These are phyloP conservation scores for Gymnoscelis rufifasciata DNA, from an alignment of 2,888 invertebrate genomes.

Conservation along the genomic window DNA sequence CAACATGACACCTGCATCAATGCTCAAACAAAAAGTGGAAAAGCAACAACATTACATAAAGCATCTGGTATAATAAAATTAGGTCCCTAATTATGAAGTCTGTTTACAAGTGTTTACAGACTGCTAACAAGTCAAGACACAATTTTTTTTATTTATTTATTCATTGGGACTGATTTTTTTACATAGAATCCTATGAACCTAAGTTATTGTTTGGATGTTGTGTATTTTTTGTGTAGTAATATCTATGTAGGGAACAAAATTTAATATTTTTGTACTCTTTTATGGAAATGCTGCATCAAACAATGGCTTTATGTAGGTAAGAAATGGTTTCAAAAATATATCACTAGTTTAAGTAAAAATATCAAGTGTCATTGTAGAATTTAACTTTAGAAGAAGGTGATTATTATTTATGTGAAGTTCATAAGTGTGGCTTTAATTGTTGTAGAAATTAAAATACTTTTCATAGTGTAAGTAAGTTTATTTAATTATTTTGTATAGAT, in stretches of 20 bases:
- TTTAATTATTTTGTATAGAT: constrained; percentile 13
- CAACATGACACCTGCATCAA: constrained; percentile 85
- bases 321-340: constrained; percentile 6
- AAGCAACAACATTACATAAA: constrained; percentile 89
- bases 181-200: background rate
- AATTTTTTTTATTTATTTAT: constrained; percentile 68
- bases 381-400: background rate
- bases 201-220: no score
- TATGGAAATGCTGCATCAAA: background rate
- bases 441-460: constrained; percentile 2
- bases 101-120: no score
- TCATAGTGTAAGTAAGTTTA: constrained; percentile 4
- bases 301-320: background rate
- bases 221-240: no score
- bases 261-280: background rate
- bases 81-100: background rate
- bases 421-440: background rate
- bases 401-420: background rate
- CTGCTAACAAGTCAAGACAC: constrained; percentile 81
- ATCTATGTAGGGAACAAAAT: no score
- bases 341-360: constrained; percentile 2
- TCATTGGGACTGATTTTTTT: no score
- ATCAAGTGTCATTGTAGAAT: constrained; percentile 1
- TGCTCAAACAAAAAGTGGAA: constrained; percentile 86
- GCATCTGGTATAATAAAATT: constrained; percentile 78